These are phyloP conservation scores for Pseudomyrmex cubaensis DNA, from an alignment of 1,140 invertebrate genomes.

Conservation along the genomic window DNA sequence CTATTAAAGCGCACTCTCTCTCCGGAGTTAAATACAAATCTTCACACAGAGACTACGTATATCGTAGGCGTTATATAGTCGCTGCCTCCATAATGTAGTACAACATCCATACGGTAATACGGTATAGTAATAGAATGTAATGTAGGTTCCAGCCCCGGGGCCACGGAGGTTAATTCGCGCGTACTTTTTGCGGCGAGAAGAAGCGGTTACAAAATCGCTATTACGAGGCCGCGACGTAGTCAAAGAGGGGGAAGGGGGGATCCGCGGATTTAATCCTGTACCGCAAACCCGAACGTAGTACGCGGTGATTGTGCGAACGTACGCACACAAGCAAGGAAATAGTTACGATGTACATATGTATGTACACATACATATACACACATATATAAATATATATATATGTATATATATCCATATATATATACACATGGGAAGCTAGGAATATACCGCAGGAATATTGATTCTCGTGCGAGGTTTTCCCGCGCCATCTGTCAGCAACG, in stretches of 20 bases:
- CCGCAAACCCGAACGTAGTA: slow-evolving; percentile 48
- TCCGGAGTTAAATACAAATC: background rate
- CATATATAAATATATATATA: background rate
- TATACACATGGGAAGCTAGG: background rate
- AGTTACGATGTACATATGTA: slow-evolving; percentile 38
- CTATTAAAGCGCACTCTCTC: background rate
- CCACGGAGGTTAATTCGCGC: slow-evolving; percentile 51
- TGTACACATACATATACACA: background rate
- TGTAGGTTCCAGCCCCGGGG: slow-evolving; percentile 7
- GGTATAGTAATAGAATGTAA: slow-evolving; percentile 20
- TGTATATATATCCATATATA: background rate
- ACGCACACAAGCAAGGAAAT: slow-evolving; percentile 9
- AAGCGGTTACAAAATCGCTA: slow-evolving; percentile 57
- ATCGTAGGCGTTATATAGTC: no score
- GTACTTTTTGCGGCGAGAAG: slow-evolving; percentile 53
- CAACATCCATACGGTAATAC: slow-evolving; percentile 7
- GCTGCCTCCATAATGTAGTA: background rate
- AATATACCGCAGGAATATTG: slow-evolving; percentile 65
- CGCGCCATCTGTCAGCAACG: slow-evolving; percentile 67
- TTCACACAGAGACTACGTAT: no score
- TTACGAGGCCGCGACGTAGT: slow-evolving; percentile 18
- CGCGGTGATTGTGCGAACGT: slow-evolving; percentile 51
- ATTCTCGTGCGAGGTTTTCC: slow-evolving; percentile 59
- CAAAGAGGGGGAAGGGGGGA: background rate
- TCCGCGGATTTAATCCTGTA: slow-evolving; percentile 49